Percentiles rank a stretch among this genome's conserved stretches.
phyloP scores from a whole-genome alignment of 2,113 vertebrate genomes.

The Labrus mixtus region DNA sequence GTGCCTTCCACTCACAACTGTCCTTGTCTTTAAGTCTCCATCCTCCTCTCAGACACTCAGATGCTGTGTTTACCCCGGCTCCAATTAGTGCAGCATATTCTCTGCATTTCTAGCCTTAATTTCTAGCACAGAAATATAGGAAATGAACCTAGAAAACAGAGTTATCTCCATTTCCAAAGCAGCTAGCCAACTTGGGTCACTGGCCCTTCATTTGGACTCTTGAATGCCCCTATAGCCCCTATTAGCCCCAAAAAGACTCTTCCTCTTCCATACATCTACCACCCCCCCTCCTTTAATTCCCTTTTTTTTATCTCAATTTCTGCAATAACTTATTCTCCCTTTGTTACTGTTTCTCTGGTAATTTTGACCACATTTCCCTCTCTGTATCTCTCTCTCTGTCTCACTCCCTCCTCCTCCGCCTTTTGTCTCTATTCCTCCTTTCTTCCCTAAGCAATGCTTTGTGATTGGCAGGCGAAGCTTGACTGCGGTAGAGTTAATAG shows the following conservation, averaged over 20 bases:
- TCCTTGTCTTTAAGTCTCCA: slow-evolving; percentile 1
- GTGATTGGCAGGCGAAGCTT: slow-evolving; percentile 81
- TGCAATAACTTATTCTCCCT: slow-evolving; percentile 11
- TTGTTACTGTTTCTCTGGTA: slow-evolving; percentile 18
- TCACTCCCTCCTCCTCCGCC: slow-evolving; percentile 22
- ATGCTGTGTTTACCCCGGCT: slow-evolving; percentile 47
- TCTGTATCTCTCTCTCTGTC: slow-evolving; percentile 2
- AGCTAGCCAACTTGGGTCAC: slow-evolving; percentile 24
- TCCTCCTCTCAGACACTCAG: slow-evolving; percentile 9
- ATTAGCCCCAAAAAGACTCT: slow-evolving; percentile 52
- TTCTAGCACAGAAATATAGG: slow-evolving; percentile 28
- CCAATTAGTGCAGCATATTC: slow-evolving; percentile 56
- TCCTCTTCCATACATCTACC: slow-evolving; percentile 10
- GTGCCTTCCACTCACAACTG: background rate
- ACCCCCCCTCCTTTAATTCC: slow-evolving; percentile 1
- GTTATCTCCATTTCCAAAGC: slow-evolving; percentile 51
- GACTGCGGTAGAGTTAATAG: slow-evolving; percentile 77
- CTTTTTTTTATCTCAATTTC: background rate
- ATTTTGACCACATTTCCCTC: slow-evolving; percentile 35
- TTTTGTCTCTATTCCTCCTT: slow-evolving; percentile 61
- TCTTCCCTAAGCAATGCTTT: slow-evolving; percentile 64
- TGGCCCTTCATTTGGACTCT: slow-evolving; percentile 55
- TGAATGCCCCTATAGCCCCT: slow-evolving; percentile 28
- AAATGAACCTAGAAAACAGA: slow-evolving; percentile 13
- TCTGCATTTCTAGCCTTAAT: slow-evolving; percentile 44